These are phyloP conservation scores for Chironex yamaguchii DNA, from an alignment of 30 jellyfish, hydroid and myxozoan genomes.

Conservation along the genomic window DNA sequence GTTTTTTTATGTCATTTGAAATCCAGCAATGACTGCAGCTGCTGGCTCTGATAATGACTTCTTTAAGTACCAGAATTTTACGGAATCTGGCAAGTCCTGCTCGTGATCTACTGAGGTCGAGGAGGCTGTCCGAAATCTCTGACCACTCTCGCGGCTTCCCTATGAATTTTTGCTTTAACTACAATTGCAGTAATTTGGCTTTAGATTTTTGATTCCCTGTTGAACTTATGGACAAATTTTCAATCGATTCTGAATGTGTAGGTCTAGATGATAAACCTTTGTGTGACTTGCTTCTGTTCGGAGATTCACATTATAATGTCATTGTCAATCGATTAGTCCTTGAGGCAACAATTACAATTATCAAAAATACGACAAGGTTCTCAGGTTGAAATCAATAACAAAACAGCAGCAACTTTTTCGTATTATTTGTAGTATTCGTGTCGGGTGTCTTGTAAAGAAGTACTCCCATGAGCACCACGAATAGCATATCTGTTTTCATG, in stretches of 20 bases:
- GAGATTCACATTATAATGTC: conserved; percentile 14
- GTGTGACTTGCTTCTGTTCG: conserved; percentile 45
- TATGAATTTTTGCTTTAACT: neutral
- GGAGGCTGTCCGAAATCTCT: conserved; percentile 32
- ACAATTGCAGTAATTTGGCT: too few relatives aligned
- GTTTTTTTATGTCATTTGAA: conserved; percentile 5
- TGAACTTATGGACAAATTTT: too few relatives aligned
- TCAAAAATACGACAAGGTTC: neutral
- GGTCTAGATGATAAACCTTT: conserved; percentile 31
- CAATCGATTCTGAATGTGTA: conserved; percentile 1
- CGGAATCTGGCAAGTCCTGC: conserved; percentile 16
- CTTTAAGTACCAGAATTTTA: conserved; percentile 10
- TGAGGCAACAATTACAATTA: neutral
- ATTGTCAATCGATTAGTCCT: conserved; percentile 3
- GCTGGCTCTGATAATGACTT: conserved; percentile 59
- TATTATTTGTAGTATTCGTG: too few relatives aligned
- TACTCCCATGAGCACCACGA: too few relatives aligned
- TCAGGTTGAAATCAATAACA: too few relatives aligned
- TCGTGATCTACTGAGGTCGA: conserved; percentile 4
- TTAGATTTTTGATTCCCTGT: too few relatives aligned
- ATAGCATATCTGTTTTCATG: too few relatives aligned
- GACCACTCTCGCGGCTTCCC: conserved; percentile 16
- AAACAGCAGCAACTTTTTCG: too few relatives aligned
- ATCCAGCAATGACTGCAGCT: conserved; percentile 18
- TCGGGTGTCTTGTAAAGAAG: too few relatives aligned